Evolutionary conservation across 2,797 vertebrate genomes (phyloP).

Genomic region (Eupleurogrammus muticus): DNA sequence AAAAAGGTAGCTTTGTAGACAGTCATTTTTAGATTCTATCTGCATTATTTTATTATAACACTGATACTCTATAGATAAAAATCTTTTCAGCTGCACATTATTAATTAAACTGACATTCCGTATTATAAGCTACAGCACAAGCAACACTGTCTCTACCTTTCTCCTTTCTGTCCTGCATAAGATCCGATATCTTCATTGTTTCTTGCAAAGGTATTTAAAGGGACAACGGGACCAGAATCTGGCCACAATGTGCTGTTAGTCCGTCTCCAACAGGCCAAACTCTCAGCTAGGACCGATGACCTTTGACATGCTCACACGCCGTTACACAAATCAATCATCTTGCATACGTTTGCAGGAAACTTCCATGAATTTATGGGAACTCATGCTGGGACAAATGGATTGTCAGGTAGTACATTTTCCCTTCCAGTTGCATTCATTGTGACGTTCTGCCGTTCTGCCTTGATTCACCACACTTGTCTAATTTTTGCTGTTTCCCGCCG

Average conservation of each 20-base stretch:
- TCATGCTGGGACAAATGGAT: constrained; percentile 86
- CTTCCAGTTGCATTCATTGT: constrained; percentile 71
- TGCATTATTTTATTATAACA: no score
- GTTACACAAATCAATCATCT: constrained; percentile 82
- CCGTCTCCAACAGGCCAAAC: constrained; percentile 2
- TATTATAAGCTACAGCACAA: constrained; percentile 2
- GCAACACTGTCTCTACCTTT: constrained; percentile 17
- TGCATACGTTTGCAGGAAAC: constrained; percentile 87
- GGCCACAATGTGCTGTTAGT: constrained; percentile 13
- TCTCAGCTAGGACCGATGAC: constrained; percentile 30
- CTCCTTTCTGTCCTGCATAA: constrained; percentile 72
- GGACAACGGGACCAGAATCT: constrained; percentile 39
- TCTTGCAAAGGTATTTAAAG: constrained; percentile 79
- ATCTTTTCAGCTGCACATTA: background rate
- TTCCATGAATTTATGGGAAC: constrained; percentile 87
- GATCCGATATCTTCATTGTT: constrained; percentile 79
- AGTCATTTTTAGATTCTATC: no score
- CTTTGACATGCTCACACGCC: constrained; percentile 57
- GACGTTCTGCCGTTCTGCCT: constrained; percentile 39
- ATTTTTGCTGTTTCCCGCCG: constrained; percentile 29
- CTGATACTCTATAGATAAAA: background rate
- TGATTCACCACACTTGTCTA: constrained; percentile 58
- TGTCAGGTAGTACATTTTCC: constrained; percentile 86
- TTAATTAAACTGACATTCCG: background rate
- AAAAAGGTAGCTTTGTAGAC: no score